These are phyloP conservation scores for Oscheius sp. DNA, from an alignment of 1,140 invertebrate genomes.

Conservation along the genomic window DNA sequence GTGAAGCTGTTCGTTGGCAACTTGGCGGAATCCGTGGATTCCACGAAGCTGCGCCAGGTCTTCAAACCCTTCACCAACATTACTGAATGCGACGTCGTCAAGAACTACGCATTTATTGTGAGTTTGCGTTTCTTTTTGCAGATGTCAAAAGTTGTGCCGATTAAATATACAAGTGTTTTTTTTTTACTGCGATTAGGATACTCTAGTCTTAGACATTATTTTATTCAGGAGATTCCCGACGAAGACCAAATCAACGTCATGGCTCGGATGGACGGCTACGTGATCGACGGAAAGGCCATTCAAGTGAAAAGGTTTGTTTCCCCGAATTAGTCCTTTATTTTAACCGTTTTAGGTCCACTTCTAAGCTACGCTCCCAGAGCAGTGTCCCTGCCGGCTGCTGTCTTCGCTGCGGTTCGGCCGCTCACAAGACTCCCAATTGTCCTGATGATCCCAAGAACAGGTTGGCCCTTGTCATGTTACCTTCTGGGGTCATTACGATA, in stretches of 20 bases:
- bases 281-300: slow-evolving; percentile 51
- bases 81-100: slow-evolving; percentile 58
- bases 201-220: background rate
- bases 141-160: background rate
- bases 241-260: slow-evolving; percentile 51
- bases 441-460: slow-evolving; percentile 46
- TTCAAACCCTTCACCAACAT: slow-evolving; percentile 53
- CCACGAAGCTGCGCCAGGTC: slow-evolving; percentile 47
- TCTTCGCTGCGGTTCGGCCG: slow-evolving; percentile 54
- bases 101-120: slow-evolving; percentile 59
- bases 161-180: background rate
- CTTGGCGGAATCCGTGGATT: slow-evolving; percentile 54
- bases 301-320: slow-evolving; percentile 46
- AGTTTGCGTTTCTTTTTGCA: slow-evolving; percentile 25
- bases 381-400: slow-evolving; percentile 51
- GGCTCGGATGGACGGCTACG: slow-evolving; percentile 50
- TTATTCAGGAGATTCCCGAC: slow-evolving; percentile 52
- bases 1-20: slow-evolving; percentile 57
- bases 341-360: slow-evolving; percentile 26
- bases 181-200: too few species aligned
- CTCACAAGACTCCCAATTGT: slow-evolving; percentile 58
- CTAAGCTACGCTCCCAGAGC: slow-evolving; percentile 29
- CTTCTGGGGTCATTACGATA: background rate
- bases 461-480: background rate
- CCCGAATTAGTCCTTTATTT: background rate